Base-by-base conservation (phyloP, 2,888 invertebrate genomes). In the Hypolimnas misippus region DNA sequence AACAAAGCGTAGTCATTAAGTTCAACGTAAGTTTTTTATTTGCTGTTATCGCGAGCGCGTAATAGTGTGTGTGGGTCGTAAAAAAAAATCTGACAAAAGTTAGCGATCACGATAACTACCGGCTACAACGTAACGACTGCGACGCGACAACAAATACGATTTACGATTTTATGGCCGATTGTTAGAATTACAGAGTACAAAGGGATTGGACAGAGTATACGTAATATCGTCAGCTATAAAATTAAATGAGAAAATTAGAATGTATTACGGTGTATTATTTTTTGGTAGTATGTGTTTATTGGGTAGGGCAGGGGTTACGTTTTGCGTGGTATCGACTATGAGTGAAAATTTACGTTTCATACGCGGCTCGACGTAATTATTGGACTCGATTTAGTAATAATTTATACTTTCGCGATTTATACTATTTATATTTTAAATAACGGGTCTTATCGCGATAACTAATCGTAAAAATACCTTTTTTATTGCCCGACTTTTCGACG, bases 31-130 rank as follows among this genome's bases (percentile, higher is more conserved):
- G 55, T 58, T 58, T 63, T 66, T 63, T 63, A 66, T 63, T 57
- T 62, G 58, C 59, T 64, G 64, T 64, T 67, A 52, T 67, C 66
- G 61, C 66, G 57, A 61, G 25, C 57, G 42, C 10, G 57, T 62
- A 56, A 60, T 63, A 42, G 53, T 57, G 38, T 51, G 57, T 62
- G 64, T 60, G 51, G 53, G 57, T 67, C 69, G 56, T 64, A 69
- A 67, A 62, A 64, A n/a, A 61, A 67, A 51, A 46, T 46, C 62
- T 66, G 62, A 69, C 65, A 53, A 52, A 67, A 68, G 66, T 66
- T 55, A 51, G 64, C 64, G 63, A 67, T 65, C 64, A 57, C 65
- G 63, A 68, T 67, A 71, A 68, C 70, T 66, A 65, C 58, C 62
- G 44, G 56, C 65, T 63, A 65, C 63, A 64, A 57, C 67, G 61